These are phyloP conservation scores for Lepidurus apus DNA, from an alignment of 1,140 invertebrate genomes.

Conservation along the genomic window DNA sequence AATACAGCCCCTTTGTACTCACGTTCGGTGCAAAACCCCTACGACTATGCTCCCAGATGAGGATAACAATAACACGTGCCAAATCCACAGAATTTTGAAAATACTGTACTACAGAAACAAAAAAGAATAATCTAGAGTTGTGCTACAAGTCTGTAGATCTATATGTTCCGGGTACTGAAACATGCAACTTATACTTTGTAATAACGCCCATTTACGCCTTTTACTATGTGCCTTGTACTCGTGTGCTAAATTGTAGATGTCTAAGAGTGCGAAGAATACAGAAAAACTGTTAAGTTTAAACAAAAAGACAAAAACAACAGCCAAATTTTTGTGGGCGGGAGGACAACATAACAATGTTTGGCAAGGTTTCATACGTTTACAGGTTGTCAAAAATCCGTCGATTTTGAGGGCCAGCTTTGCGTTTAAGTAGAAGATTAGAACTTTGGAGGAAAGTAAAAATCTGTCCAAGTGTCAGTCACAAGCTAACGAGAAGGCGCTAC, in stretches of 20 bases:
- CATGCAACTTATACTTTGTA: no score
- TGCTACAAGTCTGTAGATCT: no score
- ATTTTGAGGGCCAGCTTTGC: no score
- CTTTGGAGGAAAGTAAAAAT: background rate
- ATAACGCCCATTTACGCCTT: no score
- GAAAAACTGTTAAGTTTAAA: background rate
- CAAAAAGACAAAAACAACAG: background rate
- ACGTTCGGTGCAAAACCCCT: conserved; percentile 34
- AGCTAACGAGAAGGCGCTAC: background rate
- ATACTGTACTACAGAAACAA: no score
- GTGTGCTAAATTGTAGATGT: background rate
- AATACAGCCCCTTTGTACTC: conserved; percentile 34
- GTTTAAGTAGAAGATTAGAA: no score
- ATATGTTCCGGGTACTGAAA: no score
- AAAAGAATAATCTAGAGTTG: no score
- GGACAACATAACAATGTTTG: background rate
- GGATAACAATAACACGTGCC: background rate
- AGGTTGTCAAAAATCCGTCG: no score
- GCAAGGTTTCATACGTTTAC: no score
- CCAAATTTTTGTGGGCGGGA: background rate
- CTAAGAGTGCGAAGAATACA: background rate
- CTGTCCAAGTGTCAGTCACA: conserved; percentile 7
- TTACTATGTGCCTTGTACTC: background rate
- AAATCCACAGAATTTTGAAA: no score
- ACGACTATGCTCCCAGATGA: conserved; percentile 38